These are phyloP conservation scores for Allophyes oxyacanthae DNA, from an alignment of 2,888 invertebrate species.

Conservation along the genomic window DNA sequence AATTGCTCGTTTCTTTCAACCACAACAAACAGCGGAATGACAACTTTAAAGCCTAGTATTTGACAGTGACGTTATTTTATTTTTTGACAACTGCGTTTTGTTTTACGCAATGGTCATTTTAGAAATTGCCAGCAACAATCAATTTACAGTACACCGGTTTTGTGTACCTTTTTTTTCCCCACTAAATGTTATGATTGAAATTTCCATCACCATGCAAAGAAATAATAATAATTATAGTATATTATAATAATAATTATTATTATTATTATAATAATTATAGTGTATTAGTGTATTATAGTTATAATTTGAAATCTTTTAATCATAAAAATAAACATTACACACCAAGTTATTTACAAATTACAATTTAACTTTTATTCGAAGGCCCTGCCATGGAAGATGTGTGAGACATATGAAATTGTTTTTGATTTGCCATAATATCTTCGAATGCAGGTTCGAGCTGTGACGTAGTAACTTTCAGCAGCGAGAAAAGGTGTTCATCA, in stretches of 20 bases:
- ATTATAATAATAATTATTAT: no score
- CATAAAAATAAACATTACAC: no score
- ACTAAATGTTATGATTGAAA: slow-evolving; percentile 55
- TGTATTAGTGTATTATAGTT: not conserved
- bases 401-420: no score
- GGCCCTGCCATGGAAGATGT: no score
- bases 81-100: slow-evolving; percentile 61
- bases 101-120: slow-evolving; percentile 54
- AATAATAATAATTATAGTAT: no score
- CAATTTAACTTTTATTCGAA: no score
- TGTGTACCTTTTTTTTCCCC: slow-evolving; percentile 58
- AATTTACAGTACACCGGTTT: slow-evolving; percentile 61
- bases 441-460: no score
- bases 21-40: slow-evolving; percentile 58
- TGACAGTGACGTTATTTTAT: slow-evolving; percentile 57
- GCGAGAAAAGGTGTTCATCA: no score
- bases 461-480: no score
- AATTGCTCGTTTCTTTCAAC: slow-evolving; percentile 53
- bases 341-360: no score
- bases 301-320: no score
- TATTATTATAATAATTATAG: not conserved
- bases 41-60: slow-evolving; percentile 58
- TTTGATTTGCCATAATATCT: no score
- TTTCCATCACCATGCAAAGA: slow-evolving; percentile 57
- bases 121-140: slow-evolving; percentile 62